phyloP scores from a whole-genome alignment of 2,888 invertebrate species.

The Coelinius sp. region DNA sequence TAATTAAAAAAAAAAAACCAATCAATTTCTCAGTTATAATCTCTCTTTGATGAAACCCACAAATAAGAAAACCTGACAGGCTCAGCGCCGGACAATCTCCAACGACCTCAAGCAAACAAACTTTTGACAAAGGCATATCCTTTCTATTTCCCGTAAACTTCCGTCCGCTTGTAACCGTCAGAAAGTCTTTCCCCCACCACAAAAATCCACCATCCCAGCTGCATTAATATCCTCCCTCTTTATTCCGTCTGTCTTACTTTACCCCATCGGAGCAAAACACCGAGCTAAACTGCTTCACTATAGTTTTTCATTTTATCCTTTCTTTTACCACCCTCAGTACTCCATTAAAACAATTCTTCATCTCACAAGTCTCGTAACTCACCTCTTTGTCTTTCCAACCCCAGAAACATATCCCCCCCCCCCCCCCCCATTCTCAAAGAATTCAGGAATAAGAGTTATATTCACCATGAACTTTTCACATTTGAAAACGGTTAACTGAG shows the following conservation, averaged over 20 bases:
- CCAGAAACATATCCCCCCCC: background rate
- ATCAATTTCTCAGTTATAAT: background rate
- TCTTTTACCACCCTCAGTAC: constrained; percentile 17
- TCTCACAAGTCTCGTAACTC: constrained; percentile 20
- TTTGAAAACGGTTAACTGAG: background rate
- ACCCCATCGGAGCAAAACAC: constrained; percentile 1
- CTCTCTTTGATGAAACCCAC: background rate
- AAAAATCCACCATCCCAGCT: background rate
- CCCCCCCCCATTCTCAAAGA: background rate
- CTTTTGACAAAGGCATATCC: constrained; percentile 47
- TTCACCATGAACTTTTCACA: constrained; percentile 3
- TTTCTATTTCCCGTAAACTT: constrained; percentile 46
- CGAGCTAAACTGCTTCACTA: background rate
- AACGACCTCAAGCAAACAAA: background rate
- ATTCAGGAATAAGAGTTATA: constrained; percentile 11
- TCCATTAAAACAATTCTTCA: constrained; percentile 27
- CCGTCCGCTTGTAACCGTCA: constrained; percentile 17
- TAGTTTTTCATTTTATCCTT: constrained; percentile 16
- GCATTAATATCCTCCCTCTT: background rate
- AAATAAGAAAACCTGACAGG: constrained; percentile 4
- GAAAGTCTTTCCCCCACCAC: background rate
- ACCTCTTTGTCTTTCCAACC: background rate
- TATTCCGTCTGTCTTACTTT: background rate
- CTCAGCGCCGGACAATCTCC: background rate
- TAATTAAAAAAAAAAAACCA: background rate